Evolutionary conservation across 1,140 invertebrate genomes (phyloP), one percentile per base, ranked within the genome.

Genomic region (Drosophila punjabiensis): DNA sequence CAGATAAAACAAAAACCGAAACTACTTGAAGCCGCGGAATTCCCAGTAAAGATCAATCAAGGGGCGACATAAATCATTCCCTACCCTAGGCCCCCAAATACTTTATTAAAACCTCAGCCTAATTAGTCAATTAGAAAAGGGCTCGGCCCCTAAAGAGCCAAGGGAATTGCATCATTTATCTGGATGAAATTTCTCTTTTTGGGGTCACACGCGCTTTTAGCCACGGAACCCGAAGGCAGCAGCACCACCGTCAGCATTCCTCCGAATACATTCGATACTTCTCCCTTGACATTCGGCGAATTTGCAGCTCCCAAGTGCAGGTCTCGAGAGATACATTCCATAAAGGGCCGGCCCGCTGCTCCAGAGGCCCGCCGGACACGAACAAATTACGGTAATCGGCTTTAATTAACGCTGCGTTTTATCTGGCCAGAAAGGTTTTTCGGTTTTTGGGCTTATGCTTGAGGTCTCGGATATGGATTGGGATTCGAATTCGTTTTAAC

Each of bases 321-420:
- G 53, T 50, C 43, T 47, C 18, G 43, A 13, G 14, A 58, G 10
- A 16, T 39, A 58, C 55, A 58, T 55, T 61, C 58, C 73, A 78
- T 55, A 67, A 88, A 88, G 81, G 65, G 82, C 69, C 76, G 75
- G 69, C 43, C 63, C 60, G 53, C 47, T 67, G 62, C 43, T 56
- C 35, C 16, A 50, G 33, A 37, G 45, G 61, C 79, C 84, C 70
- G 58, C 65, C 87, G 79, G 88, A 89, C 70, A 81, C 74, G 65
- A 85, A 91, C 88, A 92, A 92, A 91, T 91, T 92, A 92, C 81
- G 77, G 82, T 92, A 82, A 91, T 89, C 88, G 83, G 73, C 64
- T 78, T 85, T 85, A 89, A 91, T 91, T 91, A 82, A 92, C 75
- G 88, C 83, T 70, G 61, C 69, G 63, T 90, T 91, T 86, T 82